Percentiles rank a stretch among this genome's conserved stretches.
Evolutionary conservation across 2,797 vertebrate genomes (phyloP).

Genomic region (Onychomys arenicola): DNA sequence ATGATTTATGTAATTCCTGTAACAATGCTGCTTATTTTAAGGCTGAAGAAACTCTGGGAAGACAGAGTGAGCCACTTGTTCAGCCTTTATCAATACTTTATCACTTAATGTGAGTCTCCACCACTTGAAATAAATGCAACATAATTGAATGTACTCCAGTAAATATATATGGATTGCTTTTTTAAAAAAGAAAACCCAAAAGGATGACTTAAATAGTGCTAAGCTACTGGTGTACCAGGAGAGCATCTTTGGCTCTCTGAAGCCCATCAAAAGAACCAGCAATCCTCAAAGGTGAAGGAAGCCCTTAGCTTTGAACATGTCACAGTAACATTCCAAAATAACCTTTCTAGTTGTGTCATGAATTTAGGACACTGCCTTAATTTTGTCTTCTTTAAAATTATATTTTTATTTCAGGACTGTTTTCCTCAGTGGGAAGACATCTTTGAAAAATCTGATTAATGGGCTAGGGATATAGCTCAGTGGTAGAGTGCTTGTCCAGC

Average conservation of each 20-base stretch:
- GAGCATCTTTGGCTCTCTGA: conserved; percentile 33
- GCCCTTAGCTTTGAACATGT: conserved; percentile 36
- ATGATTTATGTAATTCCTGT: conserved; percentile 58
- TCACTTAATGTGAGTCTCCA: conserved; percentile 15
- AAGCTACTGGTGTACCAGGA: background rate
- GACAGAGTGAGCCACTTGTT: conserved; percentile 32
- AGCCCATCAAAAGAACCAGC: conserved; percentile 26
- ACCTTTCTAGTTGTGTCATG: background rate
- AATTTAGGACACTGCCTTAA: conserved; percentile 46
- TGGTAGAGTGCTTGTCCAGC: background rate
- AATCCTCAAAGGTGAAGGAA: conserved; percentile 13
- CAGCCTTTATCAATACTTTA: conserved; percentile 56
- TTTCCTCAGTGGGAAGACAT: background rate
- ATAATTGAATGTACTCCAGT: conserved; percentile 44
- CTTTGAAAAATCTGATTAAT: conserved; percentile 56
- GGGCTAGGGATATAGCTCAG: background rate
- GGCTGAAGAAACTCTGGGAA: background rate
- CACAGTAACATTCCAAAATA: conserved; percentile 27
- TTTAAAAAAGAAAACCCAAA: conserved; percentile 21
- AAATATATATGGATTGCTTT: conserved; percentile 51
- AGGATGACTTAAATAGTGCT: conserved; percentile 47
- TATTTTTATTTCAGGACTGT: conserved; percentile 21
- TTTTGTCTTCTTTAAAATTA: conserved; percentile 59
- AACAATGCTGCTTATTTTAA: conserved; percentile 59
- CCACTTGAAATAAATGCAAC: conserved; percentile 58